Percentiles rank a stretch among this genome's conserved stretches.
Evolutionary conservation across 1,140 invertebrate species (phyloP).

Genomic region (Anastatus disparis): DNA sequence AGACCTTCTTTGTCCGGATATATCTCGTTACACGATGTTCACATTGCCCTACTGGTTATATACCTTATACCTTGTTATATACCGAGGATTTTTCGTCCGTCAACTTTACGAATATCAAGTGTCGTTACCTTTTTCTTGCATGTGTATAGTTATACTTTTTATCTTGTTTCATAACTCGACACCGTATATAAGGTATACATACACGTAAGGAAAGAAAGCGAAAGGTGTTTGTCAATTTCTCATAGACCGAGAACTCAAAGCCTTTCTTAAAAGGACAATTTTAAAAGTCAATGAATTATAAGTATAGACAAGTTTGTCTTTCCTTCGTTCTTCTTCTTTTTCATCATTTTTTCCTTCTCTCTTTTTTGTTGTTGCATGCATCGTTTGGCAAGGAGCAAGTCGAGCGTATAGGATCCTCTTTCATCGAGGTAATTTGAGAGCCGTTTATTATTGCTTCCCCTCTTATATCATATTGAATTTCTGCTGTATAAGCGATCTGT

Average conservation of each 20-base stretch:
- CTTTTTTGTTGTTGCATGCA: not conserved
- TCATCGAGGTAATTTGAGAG: conserved; percentile 9
- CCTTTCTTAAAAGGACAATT: too few species aligned
- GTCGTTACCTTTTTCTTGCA: not conserved
- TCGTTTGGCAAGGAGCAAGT: not conserved
- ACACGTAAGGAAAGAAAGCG: too few species aligned
- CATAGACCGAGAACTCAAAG: too few species aligned
- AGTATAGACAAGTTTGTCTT: too few species aligned
- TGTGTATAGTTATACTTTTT: too few species aligned
- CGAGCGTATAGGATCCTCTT: not conserved
- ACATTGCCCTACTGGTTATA: not conserved
- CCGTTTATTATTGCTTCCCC: conserved; percentile 23
- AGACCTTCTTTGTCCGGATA: too few species aligned
- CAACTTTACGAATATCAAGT: not conserved
- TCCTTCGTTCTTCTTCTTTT: not conserved
- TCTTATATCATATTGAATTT: not conserved
- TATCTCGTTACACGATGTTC: not conserved
- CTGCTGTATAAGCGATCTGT: not conserved
- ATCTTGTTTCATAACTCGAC: not conserved
- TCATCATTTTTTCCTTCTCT: not conserved
- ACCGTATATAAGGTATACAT: too few species aligned
- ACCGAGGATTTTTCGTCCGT: not conserved
- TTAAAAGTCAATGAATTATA: too few species aligned
- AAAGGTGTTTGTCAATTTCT: too few species aligned
- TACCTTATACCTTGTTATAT: not conserved